These are phyloP conservation scores for Leptosomus discolor DNA, from an alignment of 2,113 vertebrate genomes.

Conservation along the genomic window DNA sequence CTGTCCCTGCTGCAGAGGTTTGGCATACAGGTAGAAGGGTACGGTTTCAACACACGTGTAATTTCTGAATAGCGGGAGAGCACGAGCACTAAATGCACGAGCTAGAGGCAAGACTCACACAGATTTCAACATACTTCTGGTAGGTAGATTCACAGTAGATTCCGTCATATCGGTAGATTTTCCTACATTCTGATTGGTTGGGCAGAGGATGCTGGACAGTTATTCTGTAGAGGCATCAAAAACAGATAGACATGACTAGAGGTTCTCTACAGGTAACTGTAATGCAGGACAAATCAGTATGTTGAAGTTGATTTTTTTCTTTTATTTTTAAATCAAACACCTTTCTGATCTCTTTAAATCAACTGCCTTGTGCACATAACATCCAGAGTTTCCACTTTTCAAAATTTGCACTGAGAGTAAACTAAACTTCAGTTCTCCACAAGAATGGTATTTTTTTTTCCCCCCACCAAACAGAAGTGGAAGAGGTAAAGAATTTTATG, in stretches of 20 bases:
- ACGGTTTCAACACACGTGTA: conserved; percentile 70
- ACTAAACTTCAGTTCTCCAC: conserved; percentile 50
- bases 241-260: conserved; percentile 85
- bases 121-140: conserved; percentile 88
- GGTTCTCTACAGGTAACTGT: conserved; percentile 80
- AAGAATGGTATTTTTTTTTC: neutral
- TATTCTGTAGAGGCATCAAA: conserved; percentile 87
- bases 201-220: conserved; percentile 86
- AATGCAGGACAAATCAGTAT: conserved; percentile 80
- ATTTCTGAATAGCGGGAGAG: conserved; percentile 75
- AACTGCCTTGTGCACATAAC: conserved; percentile 60
- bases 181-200: conserved; percentile 87
- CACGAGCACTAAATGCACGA: conserved; percentile 82
- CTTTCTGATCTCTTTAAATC: conserved; percentile 62
- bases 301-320: conserved; percentile 65
- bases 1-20: conserved; percentile 54
- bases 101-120: conserved; percentile 84
- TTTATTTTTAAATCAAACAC: conserved; percentile 49
- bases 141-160: conserved; percentile 88
- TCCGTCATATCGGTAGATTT: conserved; percentile 86
- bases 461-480: conserved; percentile 19
- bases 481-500: conserved; percentile 39
- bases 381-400: conserved; percentile 59
- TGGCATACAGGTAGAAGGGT: conserved; percentile 68
- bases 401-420: conserved; percentile 65